Evolutionary conservation across 2,113 vertebrate genomes (phyloP), one percentile per base, ranked within the genome.

Genomic region (Chionomys nivalis): DNA sequence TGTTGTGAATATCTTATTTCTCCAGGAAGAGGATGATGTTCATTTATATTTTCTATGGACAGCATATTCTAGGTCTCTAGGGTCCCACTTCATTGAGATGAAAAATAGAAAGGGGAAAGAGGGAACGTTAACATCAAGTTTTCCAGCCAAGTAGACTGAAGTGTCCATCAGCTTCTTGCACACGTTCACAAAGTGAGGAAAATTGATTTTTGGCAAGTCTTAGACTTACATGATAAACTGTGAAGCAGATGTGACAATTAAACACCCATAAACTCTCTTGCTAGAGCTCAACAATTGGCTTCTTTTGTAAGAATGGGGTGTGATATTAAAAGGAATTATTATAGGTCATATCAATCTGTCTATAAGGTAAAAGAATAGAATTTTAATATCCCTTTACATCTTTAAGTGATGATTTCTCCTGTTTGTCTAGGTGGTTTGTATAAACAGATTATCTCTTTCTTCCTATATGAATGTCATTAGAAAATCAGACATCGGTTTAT

Each of bases 371-470:
- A 7, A 39, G 24, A 63, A 44, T 68, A 47, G 52, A 93, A 58
- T 14, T 92, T 85, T 65, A 79, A 47, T 96, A 91, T 85, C 0
- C 44, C 14, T 73, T 82, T 42, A 39, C 8, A 70, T 91, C 73
- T 92, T 72, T 93, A 36, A 77, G 90, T 91, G 63, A 39, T 4
- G 26, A 63, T 91, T 86, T 89, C 75, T 63, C 36, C 52, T 68
- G 68, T 70, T 83, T 44, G n/a, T 91, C 3, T 87, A n/a, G 7
- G 6, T 33, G 42, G 78, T 11, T n/a, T n/a, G 11, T 61, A 5
- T 36, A 58, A 90, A 96, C 7, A 31, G 66, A 88, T 89, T 55
- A 52, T 52, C 13, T 96, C 93, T 96, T 92, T 95, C 17, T 85
- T 93, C 5, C 63, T 61, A 36, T 21, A 83, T 96, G 4, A 95